Evolutionary conservation across 2,797 vertebrate genomes (phyloP).

Genomic region (Threskiornis aethiopicus): DNA sequence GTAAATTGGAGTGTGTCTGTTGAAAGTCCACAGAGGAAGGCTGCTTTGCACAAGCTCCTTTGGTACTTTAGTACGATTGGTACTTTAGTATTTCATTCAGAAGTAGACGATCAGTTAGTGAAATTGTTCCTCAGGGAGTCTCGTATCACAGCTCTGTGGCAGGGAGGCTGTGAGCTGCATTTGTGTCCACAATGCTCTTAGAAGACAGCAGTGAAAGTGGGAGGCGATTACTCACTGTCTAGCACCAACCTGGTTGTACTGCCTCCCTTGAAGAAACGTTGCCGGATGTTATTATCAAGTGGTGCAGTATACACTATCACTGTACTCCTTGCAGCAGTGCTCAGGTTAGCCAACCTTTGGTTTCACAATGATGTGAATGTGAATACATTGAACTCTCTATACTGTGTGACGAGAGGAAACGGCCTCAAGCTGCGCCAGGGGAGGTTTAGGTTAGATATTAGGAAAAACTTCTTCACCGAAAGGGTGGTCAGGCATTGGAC

Average conservation of each 20-base stretch:
- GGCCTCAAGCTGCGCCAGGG: no score
- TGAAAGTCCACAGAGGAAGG: not conserved
- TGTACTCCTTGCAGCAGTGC: accelerated
- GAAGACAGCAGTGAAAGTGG: not conserved
- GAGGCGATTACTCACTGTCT: accelerated
- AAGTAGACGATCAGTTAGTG: not conserved
- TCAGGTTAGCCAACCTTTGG: not conserved
- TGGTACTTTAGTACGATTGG: not conserved
- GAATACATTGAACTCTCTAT: accelerated
- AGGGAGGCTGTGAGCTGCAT: not conserved
- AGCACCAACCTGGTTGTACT: not conserved
- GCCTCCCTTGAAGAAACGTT: not conserved
- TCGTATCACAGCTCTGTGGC: not conserved
- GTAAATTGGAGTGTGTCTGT: not conserved
- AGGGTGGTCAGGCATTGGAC: no score
- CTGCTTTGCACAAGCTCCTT: not conserved
- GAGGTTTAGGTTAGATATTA: no score
- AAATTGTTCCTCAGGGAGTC: not conserved
- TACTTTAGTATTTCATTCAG: not conserved
- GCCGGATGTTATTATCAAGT: not conserved
- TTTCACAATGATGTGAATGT: not conserved
- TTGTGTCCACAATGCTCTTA: not conserved
- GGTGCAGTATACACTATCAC: no score
- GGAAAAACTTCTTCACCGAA: no score
- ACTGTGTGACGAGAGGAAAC: not conserved